Evolutionary conservation across 2,888 invertebrate genomes (phyloP), one percentile per base, ranked within the genome.

Genomic region (Chironomus tentans): DNA sequence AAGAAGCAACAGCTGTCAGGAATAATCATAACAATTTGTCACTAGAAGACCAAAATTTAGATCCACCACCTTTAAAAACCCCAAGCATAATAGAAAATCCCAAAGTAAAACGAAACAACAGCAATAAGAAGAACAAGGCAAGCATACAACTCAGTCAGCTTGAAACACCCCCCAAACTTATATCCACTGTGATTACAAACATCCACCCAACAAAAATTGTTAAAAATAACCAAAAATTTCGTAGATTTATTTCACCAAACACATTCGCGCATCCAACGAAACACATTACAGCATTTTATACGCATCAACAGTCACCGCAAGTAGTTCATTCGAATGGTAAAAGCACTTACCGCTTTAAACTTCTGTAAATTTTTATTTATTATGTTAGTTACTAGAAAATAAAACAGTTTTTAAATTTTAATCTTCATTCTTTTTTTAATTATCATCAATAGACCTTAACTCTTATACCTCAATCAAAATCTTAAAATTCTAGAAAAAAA

Each of bases 381-480:
- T 74, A 28, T 28, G 5, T 74, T n/a, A 50, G 18, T 70, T 21
- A 28, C 10, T 69, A 28, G 38, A 69, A 69, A 76, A 76, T 28
- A 56, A 65, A 50, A 24, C 18, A 76, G 6, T 72, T 76, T 72
- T 68, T 28, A 72, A 68, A 22, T 68, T 70, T 76, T 77, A 71
- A 71, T 77, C 62, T 76, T 69, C 76, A 61, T 65, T 56, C 15
- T 56, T 56, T 56, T 50, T 56, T 18, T 56, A 18, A 56, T 56
- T 56, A 18, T 18, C n/a, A 56, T 56, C 56, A 56, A 56, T 18
- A 56, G 7, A 18, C n/a, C 18, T 56, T 56, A 18, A 15, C 15
- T n/a, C n/a, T 56, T 56, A 56, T 56, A 56, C 2, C 18, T 56
- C 56, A 18, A 56, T 56, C 7, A 56, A 56, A 56, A 18, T 56